These are phyloP conservation scores for Rhea pennata DNA, from an alignment of 2,113 vertebrate genomes.

Conservation along the genomic window DNA sequence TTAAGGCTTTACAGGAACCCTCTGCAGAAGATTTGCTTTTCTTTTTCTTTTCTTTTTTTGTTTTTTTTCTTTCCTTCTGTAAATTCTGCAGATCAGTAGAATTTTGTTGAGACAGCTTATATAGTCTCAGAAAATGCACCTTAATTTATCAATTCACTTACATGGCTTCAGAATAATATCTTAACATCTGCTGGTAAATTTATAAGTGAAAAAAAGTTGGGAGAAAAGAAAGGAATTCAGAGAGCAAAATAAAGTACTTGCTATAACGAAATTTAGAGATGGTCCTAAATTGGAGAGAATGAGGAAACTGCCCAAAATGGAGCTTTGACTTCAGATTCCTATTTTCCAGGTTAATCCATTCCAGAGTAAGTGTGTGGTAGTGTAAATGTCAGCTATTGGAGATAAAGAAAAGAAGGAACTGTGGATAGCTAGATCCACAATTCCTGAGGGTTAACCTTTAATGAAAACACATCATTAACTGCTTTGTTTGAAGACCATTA, in stretches of 20 bases:
- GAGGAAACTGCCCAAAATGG: background rate
- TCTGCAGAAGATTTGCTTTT: background rate
- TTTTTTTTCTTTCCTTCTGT: background rate
- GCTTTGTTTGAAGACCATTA: slow-evolving; percentile 16
- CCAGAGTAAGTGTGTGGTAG: rapidly evolving
- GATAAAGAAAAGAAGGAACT: background rate
- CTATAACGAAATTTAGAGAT: background rate
- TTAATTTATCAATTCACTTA: background rate
- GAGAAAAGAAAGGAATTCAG: background rate
- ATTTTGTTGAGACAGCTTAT: background rate
- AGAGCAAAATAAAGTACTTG: background rate
- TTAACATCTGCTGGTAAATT: background rate
- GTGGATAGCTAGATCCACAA: background rate
- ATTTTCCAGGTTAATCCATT: background rate
- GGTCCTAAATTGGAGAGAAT: background rate
- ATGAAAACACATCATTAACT: slow-evolving; percentile 53
- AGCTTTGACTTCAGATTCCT: background rate
- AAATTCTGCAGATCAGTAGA: background rate
- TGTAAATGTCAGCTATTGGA: background rate
- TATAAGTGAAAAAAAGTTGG: background rate
- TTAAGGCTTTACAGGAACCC: background rate
- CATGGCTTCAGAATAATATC: background rate
- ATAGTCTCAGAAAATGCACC: background rate
- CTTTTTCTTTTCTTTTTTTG: background rate
- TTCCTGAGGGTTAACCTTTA: slow-evolving; percentile 21